Evolutionary conservation across 2,888 invertebrate genomes (phyloP), one percentile per base, ranked within the genome.

Genomic region (Ennomos erosarius): DNA sequence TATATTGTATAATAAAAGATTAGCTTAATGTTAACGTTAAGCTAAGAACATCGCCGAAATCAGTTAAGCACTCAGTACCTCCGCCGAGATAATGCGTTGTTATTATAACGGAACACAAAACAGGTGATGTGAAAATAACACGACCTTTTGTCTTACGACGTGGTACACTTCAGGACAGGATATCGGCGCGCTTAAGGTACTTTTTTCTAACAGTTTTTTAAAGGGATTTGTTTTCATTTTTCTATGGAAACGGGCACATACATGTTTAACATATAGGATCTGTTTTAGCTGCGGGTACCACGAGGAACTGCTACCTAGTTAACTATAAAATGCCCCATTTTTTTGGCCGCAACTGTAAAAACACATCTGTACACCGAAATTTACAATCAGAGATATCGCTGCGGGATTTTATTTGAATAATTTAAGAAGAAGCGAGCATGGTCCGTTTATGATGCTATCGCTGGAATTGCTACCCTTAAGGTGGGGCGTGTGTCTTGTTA

Each of bases 391-490:
- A 86, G 85, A 85, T 85, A 85, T 82, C 77, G 77, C 74, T 42
- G 74, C 67, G 71, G 82, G 84, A 84, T 87, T 88, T 87, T 87
- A 85, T 89, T 89, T 87, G 89, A 88, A 88, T 88, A 87, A 88
- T 89, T 88, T 89, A 88, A 86, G 85, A 77, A 79, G 73, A 73
- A 16, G 16, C 42, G 13, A 42, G 42, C 13, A 77, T 75, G 72
- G 74, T 74, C 68, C 72, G 70, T 69, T 74, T 77, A 71, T 67
- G 74, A 88, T 88, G 74, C 78, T 88, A 89, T 89, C 88, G 73
- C 67, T 70, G 80, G 87, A 88, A 89, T 89, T 87, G 88, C 83
- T 80, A 80, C 82, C 78, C 85, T 80, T 82, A 75, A 64, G 64
- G 65, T 61, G 49, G 59, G 59, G 63, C 51, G 58, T 56, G 57